These are phyloP conservation scores for Galleria mellonella DNA, from an alignment of 1,140 invertebrate species.

Conservation along the genomic window DNA sequence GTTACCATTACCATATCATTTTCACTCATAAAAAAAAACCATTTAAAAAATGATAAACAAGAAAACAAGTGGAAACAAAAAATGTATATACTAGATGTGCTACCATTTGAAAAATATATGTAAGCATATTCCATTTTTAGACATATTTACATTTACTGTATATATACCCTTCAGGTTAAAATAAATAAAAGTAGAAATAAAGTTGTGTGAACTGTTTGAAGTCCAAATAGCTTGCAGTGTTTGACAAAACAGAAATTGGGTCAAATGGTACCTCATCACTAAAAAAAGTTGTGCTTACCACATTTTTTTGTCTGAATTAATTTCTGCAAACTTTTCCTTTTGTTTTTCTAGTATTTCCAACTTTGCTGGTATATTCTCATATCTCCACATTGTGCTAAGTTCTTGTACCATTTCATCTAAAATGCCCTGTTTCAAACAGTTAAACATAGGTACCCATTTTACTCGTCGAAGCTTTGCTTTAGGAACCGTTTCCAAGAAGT, in stretches of 20 bases:
- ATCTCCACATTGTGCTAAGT: constrained; percentile 62
- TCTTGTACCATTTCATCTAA: constrained; percentile 57
- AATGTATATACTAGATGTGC: too few species aligned
- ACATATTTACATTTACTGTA: too few species aligned
- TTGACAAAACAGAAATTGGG: background rate
- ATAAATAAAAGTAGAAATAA: too few species aligned
- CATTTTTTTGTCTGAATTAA: constrained; percentile 24
- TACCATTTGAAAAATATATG: too few species aligned
- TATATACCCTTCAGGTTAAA: too few species aligned
- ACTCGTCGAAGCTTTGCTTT: constrained; percentile 55
- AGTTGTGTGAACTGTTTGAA: too few species aligned
- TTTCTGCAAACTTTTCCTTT: constrained; percentile 53
- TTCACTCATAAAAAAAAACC: too few species aligned
- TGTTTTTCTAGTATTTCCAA: constrained; percentile 53
- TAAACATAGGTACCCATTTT: constrained; percentile 65
- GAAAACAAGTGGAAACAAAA: too few species aligned
- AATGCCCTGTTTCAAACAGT: constrained; percentile 60
- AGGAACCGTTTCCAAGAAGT: constrained; percentile 57
- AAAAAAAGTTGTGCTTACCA: constrained; percentile 36
- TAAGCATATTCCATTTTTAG: too few species aligned
- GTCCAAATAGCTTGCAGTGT: too few species aligned
- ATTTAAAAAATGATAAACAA: too few species aligned
- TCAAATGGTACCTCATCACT: background rate
- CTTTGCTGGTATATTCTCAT: constrained; percentile 63
- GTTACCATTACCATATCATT: too few species aligned